Evolutionary conservation across 2,888 invertebrate species (phyloP), one percentile per base, ranked within the genome.

Genomic region (Drosophila ezoana): DNA sequence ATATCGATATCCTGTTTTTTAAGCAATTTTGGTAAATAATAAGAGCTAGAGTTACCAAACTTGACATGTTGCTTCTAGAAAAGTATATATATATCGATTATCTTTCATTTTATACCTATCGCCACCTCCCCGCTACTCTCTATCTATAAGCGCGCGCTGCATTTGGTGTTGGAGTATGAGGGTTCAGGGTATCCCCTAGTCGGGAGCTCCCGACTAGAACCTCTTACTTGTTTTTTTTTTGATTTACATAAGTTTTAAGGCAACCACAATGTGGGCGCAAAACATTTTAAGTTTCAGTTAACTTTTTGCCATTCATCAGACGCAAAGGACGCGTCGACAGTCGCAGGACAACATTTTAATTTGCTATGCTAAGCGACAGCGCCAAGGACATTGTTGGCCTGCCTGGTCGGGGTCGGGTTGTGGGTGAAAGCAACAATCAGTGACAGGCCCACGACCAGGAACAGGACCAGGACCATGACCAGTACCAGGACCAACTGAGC

Each of bases 281-380:
- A 51, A 16, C 37, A 65, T 77, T 84, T 79, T 53, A 81, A 81
- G 85, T 80, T 83, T 65, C 72, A 56, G 61, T 77, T 66, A 69
- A 70, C 57, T 79, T 79, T 49, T 52, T 37, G 52, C 44, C 56
- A 61, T 57, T 76, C 43, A 60, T 60, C 69, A 65, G 58, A 56
- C 57, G 61, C 14, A 62, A 60, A 56, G 72, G 56, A 47, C 35
- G 38, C 64, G 49, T 52, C 54, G 49, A 45, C 58, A 65, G 63
- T 48, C 47, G 52, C 51, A 61, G 59, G 57, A 66, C 74, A 70
- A 65, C 79, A 68, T 78, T 81, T 81, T 81, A 81, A 87, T 84
- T 84, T 87, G 73, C 58, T 70, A 76, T 83, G 59, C 69, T 72
- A 64, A 59, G 52, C 69, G 69, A 16, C 48, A 48, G 35, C 40